Conservation (phyloP, 2,888 invertebrate genomes). For the Ectropis crepuscularia region DNA sequence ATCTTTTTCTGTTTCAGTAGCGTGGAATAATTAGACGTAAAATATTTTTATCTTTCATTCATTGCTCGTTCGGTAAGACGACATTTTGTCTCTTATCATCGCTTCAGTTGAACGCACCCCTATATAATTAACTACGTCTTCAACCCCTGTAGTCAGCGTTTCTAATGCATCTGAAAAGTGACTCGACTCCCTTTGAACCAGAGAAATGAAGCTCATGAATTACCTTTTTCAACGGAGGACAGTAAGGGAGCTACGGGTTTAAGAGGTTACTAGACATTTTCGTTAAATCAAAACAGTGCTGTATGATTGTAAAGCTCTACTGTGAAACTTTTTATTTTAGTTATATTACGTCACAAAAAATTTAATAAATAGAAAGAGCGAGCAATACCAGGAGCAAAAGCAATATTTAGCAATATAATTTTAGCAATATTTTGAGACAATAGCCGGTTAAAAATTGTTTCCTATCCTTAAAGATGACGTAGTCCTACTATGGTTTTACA, state of each 20-base stretch:
- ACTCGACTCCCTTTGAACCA: conserved; percentile 51
- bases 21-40: neutral
- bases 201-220: conserved; percentile 63
- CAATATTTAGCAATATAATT: too few relatives aligned
- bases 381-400: too few relatives aligned
- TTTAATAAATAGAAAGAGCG: too few relatives aligned
- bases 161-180: conserved; percentile 57
- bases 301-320: too few relatives aligned
- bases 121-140: conserved; percentile 54
- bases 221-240: conserved; percentile 62
- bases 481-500: too few relatives aligned
- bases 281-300: too few relatives aligned
- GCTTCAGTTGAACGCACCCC: conserved; percentile 40
- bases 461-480: too few relatives aligned
- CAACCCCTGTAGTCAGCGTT: conserved; percentile 45
- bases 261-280: neutral
- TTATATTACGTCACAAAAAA: too few relatives aligned
- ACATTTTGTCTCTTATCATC: conserved; percentile 28
- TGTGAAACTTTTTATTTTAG: too few relatives aligned
- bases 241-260: conserved; percentile 11
- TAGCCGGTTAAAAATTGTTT: too few relatives aligned
- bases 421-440: too few relatives aligned
- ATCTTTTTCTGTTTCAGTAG: too few relatives aligned
- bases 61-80: conserved; percentile 10
- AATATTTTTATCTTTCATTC: neutral